A percentile compares a stretch with the other conserved stretches of the same genome.
phyloP scores from a whole-genome alignment of 1,140 invertebrate species.

The Pteromalus puparum region DNA sequence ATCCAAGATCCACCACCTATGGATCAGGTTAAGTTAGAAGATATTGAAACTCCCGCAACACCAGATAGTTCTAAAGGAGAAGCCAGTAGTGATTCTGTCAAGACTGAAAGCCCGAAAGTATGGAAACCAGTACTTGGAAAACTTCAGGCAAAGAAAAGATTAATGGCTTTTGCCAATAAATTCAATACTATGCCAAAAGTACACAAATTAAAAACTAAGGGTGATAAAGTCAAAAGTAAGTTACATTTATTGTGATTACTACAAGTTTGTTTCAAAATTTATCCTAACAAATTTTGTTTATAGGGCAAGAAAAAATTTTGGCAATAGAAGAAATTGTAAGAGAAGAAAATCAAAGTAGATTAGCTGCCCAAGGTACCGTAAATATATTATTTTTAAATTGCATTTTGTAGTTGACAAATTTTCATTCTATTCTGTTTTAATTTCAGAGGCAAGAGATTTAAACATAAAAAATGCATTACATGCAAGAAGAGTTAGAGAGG shows the following conservation, averaged over 20 bases:
- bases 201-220: conserved; percentile 50
- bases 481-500: conserved; percentile 39
- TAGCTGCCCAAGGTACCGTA: conserved; percentile 66
- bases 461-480: conserved; percentile 42
- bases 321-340: conserved; percentile 74
- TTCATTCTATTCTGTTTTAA: conserved; percentile 24
- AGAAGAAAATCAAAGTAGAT: conserved; percentile 69
- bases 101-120: conserved; percentile 66
- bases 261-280: background rate
- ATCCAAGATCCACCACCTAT: conserved; percentile 46
- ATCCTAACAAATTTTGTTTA: conserved; percentile 27
- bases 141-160: conserved; percentile 72
- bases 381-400: conserved; percentile 53
- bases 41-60: conserved; percentile 67
- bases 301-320: conserved; percentile 66
- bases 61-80: conserved; percentile 64
- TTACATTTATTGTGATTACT: conserved; percentile 30
- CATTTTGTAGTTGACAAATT: conserved; percentile 3
- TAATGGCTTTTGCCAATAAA: conserved; percentile 74
- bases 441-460: conserved; percentile 47
- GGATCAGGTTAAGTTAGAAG: conserved; percentile 58
- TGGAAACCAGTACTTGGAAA: conserved; percentile 72
- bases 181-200: conserved; percentile 64
- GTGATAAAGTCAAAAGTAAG: conserved; percentile 63
- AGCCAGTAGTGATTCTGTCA: conserved; percentile 56